Evolutionary conservation across 2,113 vertebrate species (phyloP).

Genomic region (Tragelaphus scriptus): DNA sequence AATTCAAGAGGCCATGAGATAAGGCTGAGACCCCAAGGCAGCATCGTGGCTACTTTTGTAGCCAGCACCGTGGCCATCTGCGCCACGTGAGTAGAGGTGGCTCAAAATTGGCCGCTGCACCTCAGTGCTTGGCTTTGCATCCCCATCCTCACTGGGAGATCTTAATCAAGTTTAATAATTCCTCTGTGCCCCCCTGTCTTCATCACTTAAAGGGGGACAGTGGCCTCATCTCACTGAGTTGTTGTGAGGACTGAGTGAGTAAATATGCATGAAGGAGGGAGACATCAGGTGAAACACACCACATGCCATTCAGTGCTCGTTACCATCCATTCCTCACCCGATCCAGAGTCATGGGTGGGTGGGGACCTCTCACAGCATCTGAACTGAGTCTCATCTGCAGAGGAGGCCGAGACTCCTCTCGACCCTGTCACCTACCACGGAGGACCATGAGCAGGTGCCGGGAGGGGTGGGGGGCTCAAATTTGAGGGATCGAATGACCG

Average conservation of each 20-base stretch:
- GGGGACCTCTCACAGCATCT: fast-evolving
- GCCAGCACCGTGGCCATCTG: neutral
- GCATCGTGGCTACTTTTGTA: neutral
- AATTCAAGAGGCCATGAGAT: neutral
- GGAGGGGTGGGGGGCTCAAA: neutral
- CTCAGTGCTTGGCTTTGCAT: neutral
- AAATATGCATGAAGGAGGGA: neutral
- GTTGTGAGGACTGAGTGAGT: neutral
- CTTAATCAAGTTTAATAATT: neutral
- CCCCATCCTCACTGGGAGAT: neutral
- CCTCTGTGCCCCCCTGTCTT: neutral
- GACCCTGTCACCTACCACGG: neutral
- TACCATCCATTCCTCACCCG: neutral
- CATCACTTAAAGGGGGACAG: neutral
- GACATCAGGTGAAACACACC: neutral
- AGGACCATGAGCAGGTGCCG: neutral
- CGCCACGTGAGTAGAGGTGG: neutral
- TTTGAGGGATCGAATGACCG: neutral
- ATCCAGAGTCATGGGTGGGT: fast-evolving
- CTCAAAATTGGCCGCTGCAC: neutral
- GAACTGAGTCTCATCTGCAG: neutral
- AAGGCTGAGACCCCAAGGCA: neutral
- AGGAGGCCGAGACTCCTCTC: neutral
- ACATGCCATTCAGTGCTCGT: neutral
- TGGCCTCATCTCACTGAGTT: neutral